Percentiles rank a stretch among this genome's conserved stretches.
phyloP scores from a whole-genome alignment of 2,888 invertebrate species.

The Drosophila subquinaria region DNA sequence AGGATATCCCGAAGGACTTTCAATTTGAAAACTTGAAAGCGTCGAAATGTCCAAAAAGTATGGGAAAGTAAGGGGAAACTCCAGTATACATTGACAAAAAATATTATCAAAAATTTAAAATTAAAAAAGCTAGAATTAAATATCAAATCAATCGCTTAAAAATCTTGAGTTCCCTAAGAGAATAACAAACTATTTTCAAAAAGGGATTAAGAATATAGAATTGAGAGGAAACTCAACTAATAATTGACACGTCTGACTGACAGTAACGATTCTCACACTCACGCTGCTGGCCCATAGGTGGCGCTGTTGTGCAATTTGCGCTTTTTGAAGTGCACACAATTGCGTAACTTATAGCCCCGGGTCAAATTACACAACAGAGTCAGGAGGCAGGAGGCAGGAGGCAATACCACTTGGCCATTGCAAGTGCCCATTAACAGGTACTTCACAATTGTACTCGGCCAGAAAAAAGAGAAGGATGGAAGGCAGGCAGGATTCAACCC shows the following conservation, averaged over 20 bases:
- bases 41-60: slow-evolving; percentile 1
- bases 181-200: too few species aligned
- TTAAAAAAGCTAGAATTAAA: too few species aligned
- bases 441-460: slow-evolving; percentile 65
- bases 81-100: not conserved
- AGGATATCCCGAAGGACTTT: slow-evolving; percentile 75
- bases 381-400: slow-evolving; percentile 18
- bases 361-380: slow-evolving; percentile 84
- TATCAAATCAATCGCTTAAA: too few species aligned
- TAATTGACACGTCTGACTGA: slow-evolving; percentile 51
- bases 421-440: slow-evolving; percentile 84
- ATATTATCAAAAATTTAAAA: too few species aligned
- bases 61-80: not conserved
- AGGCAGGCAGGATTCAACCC: slow-evolving; percentile 45
- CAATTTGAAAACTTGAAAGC: slow-evolving; percentile 58
- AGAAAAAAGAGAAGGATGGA: not conserved
- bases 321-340: slow-evolving; percentile 76
- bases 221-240: slow-evolving; percentile 10
- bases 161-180: too few species aligned
- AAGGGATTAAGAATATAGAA: too few species aligned
- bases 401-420: slow-evolving; percentile 61
- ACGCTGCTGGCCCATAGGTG: slow-evolving; percentile 50
- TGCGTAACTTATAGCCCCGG: slow-evolving; percentile 84
- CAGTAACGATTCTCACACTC: slow-evolving; percentile 53
- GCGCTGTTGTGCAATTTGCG: slow-evolving; percentile 80